Evolutionary conservation across 2,797 vertebrate species (phyloP).

Genomic region (Oophaga sylvatica): DNA sequence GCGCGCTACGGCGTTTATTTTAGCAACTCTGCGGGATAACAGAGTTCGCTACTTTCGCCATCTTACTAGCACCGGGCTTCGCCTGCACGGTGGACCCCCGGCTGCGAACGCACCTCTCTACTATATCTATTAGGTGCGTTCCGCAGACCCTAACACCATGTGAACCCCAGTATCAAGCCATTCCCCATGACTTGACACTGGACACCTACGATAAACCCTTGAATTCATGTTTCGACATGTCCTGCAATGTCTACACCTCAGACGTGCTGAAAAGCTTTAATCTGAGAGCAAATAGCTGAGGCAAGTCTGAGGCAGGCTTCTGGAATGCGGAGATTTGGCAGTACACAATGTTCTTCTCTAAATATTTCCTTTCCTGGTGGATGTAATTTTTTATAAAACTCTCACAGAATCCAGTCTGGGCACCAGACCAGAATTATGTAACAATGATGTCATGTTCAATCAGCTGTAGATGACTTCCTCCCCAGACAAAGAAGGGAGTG

Average conservation of each 20-base stretch:
- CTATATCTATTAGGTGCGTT: too few species aligned
- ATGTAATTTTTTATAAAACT: constrained; percentile 6
- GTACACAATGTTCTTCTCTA: constrained; percentile 33
- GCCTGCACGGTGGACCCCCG: too few species aligned
- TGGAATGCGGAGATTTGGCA: constrained; percentile 31
- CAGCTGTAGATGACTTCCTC: constrained; percentile 25
- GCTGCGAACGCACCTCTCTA: too few species aligned
- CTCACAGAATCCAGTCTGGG: background rate
- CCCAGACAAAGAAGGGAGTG: constrained; percentile 23
- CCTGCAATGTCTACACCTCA: background rate
- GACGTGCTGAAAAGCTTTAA: background rate
- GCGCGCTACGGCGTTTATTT: too few species aligned
- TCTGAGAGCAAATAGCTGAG: constrained; percentile 1
- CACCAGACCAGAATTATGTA: constrained; percentile 19
- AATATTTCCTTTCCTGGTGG: constrained; percentile 17
- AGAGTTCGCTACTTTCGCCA: too few species aligned
- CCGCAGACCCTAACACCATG: background rate
- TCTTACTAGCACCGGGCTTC: too few species aligned
- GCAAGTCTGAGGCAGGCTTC: background rate
- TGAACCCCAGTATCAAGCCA: background rate
- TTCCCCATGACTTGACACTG: background rate
- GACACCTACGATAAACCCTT: background rate
- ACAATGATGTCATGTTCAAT: constrained; percentile 9
- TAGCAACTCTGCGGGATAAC: too few species aligned
- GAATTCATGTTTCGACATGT: constrained; percentile 38